phyloP scores from a whole-genome alignment of 2,888 invertebrate species.

The Eupithecia abbreviata region DNA sequence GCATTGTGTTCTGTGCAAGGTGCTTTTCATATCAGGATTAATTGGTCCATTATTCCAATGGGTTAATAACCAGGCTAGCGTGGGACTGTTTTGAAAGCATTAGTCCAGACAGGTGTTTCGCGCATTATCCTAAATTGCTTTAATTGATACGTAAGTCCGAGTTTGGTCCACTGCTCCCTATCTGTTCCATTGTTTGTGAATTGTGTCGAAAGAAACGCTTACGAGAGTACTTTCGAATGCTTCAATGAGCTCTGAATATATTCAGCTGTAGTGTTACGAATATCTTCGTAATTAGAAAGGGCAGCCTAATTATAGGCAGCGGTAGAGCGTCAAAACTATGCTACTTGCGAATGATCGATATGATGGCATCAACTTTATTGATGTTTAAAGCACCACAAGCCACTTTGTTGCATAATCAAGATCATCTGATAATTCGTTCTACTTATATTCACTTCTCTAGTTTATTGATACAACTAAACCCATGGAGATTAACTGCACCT shows the following conservation, averaged over 20 bases:
- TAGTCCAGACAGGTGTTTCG: slow-evolving; percentile 41
- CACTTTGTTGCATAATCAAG: not conserved
- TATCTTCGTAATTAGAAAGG: slow-evolving; percentile 27
- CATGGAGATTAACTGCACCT: not conserved
- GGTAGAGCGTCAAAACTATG: slow-evolving; percentile 7
- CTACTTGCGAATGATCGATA: slow-evolving; percentile 7
- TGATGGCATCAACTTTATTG: slow-evolving; percentile 10
- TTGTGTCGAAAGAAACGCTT: slow-evolving; percentile 56
- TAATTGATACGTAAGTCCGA: slow-evolving; percentile 61
- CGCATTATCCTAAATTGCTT: slow-evolving; percentile 52
- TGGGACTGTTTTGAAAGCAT: slow-evolving; percentile 52
- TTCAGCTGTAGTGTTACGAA: slow-evolving; percentile 20
- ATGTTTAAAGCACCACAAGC: not conserved
- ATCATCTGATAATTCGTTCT: not conserved
- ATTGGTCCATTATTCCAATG: slow-evolving; percentile 46
- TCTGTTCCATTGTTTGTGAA: slow-evolving; percentile 60
- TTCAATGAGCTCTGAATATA: slow-evolving; percentile 50
- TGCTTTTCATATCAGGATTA: slow-evolving; percentile 41
- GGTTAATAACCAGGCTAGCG: slow-evolving; percentile 42
- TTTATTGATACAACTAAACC: not conserved
- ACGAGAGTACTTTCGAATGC: slow-evolving; percentile 52
- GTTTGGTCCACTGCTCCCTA: slow-evolving; percentile 57
- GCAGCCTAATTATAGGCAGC: slow-evolving; percentile 7
- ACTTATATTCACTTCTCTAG: not conserved
- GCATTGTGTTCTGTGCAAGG: slow-evolving; percentile 37